Conservation (phyloP, 2,113 vertebrate genomes). For the Hyperoodon ampullatus region DNA sequence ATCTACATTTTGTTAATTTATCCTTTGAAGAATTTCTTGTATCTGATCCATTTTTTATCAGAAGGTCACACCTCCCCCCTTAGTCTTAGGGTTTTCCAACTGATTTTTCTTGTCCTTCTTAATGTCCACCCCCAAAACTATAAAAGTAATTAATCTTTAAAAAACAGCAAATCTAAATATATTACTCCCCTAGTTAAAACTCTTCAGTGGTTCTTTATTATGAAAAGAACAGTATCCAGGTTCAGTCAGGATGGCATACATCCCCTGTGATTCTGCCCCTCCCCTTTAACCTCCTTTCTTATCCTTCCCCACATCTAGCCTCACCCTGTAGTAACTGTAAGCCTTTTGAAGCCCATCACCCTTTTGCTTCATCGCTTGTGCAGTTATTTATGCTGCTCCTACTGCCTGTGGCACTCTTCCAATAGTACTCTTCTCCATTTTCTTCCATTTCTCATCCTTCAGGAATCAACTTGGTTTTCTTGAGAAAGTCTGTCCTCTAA, state of each 20-base stretch:
- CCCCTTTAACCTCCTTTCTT: neutral
- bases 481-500: neutral
- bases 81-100: neutral
- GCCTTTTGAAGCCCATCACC: neutral
- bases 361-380: neutral
- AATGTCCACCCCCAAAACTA: neutral
- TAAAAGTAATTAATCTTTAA: neutral
- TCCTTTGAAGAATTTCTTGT: neutral
- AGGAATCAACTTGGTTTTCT: neutral
- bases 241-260: neutral
- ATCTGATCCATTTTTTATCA: neutral
- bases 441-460: neutral
- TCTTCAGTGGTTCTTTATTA: neutral
- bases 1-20: slow-evolving; percentile 20
- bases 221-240: neutral
- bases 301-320: neutral
- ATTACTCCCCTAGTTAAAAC: neutral
- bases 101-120: neutral
- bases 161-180: neutral
- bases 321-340: neutral
- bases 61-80: neutral
- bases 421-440: neutral
- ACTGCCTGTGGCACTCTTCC: neutral
- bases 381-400: neutral
- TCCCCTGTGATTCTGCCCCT: neutral